These are phyloP conservation scores for Sthenelais limicola DNA, from an alignment of 2,888 invertebrate genomes.

Conservation along the genomic window DNA sequence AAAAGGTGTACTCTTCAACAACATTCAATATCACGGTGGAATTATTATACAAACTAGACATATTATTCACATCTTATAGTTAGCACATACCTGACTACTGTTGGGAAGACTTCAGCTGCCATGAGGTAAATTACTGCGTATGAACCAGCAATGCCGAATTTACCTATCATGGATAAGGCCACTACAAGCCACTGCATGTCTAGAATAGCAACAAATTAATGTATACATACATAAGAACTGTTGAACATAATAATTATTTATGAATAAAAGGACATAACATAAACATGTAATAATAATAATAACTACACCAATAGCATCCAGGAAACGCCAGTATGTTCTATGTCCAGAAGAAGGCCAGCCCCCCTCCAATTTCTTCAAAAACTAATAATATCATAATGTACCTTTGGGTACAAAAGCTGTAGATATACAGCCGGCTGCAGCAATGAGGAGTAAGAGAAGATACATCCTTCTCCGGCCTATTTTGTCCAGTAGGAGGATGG, in stretches of 20 bases:
- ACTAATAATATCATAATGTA: not conserved
- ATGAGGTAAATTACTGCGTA: constrained; percentile 49
- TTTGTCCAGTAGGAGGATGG: constrained; percentile 35
- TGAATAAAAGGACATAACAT: no score
- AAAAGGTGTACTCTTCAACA: no score
- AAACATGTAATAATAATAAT: no score
- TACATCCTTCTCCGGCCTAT: constrained; percentile 35
- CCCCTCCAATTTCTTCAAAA: not conserved
- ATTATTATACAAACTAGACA: no score
- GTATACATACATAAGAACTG: no score
- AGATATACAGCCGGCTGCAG: constrained; percentile 25
- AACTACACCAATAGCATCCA: no score
- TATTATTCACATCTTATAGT: not conserved
- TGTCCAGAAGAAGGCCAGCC: no score
- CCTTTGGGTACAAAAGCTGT: constrained; percentile 33
- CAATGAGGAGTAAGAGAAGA: constrained; percentile 26
- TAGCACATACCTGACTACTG: constrained; percentile 46
- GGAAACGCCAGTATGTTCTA: no score
- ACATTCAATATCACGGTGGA: no score
- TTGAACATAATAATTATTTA: no score
- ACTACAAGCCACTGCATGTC: constrained; percentile 20
- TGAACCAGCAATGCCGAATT: constrained; percentile 44
- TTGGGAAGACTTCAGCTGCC: constrained; percentile 50
- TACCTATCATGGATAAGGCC: constrained; percentile 42
- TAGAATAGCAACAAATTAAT: no score